Percentiles rank a stretch among this genome's conserved stretches.
These are phyloP conservation scores for Pomatostomus ruficeps DNA, from an alignment of 2,113 vertebrate species.

Conservation along the genomic window DNA sequence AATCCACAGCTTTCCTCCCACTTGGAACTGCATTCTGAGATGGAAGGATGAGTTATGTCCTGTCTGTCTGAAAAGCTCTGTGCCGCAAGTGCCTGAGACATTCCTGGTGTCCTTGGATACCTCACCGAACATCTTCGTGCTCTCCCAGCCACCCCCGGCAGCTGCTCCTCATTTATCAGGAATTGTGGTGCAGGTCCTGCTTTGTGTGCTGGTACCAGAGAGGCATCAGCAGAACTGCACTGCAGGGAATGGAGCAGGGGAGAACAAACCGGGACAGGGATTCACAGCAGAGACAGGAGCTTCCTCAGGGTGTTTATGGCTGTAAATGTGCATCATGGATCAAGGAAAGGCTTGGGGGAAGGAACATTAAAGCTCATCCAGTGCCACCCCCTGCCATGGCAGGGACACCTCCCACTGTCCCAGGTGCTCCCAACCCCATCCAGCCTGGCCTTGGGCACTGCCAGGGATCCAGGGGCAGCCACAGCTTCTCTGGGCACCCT, in stretches of 20 bases:
- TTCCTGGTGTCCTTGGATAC: background rate
- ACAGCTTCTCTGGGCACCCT: background rate
- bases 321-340: background rate
- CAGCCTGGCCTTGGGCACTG: accelerated
- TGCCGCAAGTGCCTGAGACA: background rate
- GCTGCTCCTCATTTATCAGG: background rate
- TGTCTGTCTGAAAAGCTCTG: background rate
- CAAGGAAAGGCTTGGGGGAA: background rate
- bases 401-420: accelerated
- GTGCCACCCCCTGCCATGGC: background rate
- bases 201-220: background rate
- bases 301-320: background rate
- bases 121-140: background rate
- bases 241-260: background rate
- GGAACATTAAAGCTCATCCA: background rate
- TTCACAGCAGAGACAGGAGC: background rate
- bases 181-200: background rate
- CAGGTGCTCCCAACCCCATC: accelerated
- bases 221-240: background rate
- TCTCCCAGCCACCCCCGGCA: background rate
- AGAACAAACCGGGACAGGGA: background rate
- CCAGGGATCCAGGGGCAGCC: background rate
- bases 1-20: background rate
- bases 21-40: background rate
- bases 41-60: background rate